A percentile compares a stretch with the other conserved stretches of the same genome.
Conservation (phyloP, 2,888 invertebrate genomes). For the Autographa pulchrina region DNA sequence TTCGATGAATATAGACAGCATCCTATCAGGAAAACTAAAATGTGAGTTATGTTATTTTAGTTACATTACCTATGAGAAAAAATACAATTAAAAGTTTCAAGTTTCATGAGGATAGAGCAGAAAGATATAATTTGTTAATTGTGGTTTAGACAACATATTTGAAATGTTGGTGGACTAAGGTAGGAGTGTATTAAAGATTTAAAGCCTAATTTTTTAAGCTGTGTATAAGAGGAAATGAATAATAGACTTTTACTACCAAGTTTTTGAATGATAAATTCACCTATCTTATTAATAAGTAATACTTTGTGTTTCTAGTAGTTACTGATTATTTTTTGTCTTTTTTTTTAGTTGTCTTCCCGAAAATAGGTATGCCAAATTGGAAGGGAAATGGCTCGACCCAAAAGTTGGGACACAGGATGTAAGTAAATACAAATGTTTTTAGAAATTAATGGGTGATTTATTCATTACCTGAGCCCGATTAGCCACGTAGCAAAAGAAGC, state of each 20-base stretch:
- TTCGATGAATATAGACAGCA: constrained; percentile 83
- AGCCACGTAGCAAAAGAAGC: no score
- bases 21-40: constrained; percentile 80
- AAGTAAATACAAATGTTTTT: constrained; percentile 55
- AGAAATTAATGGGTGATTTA: not conserved
- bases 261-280: no score
- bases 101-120: no score
- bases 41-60: constrained; percentile 72
- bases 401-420: constrained; percentile 79
- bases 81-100: no score
- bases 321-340: constrained; percentile 7
- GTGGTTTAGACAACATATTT: no score
- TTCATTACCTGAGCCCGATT: not conserved
- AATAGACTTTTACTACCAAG: no score
- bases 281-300: not conserved
- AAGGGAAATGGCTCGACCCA: constrained; percentile 83
- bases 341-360: constrained; percentile 80
- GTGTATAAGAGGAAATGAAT: no score
- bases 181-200: no score
- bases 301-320: not conserved
- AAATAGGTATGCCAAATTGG: constrained; percentile 77
- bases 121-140: no score
- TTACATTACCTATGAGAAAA: not conserved
- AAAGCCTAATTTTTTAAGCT: no score
- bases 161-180: no score